Conservation (phyloP, 2,797 vertebrate genomes). For the Enteromius thamalakanensis region DNA sequence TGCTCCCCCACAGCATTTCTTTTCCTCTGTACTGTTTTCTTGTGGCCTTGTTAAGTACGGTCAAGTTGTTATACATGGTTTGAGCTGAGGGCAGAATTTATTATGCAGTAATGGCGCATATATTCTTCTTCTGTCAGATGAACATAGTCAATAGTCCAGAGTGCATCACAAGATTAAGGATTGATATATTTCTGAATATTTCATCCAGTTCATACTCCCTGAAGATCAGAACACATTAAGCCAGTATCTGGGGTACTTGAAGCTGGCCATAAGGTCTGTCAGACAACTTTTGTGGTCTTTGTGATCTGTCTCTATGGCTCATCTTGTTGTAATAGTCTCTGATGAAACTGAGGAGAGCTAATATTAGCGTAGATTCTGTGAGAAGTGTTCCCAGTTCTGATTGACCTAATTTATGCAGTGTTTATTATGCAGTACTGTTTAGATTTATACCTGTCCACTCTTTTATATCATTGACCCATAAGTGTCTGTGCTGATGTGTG, state of each 20-base stretch:
- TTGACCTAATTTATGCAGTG: not conserved
- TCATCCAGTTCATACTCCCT: not conserved
- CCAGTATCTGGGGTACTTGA: not conserved
- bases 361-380: not conserved
- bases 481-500: not conserved
- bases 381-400: not conserved
- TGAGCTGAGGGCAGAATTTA: slow-evolving; percentile 20
- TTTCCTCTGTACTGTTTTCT: not conserved
- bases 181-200: not conserved
- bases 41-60: slow-evolving; percentile 19
- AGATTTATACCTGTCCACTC: not conserved
- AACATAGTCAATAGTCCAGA: not conserved
- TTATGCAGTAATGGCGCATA: not conserved
- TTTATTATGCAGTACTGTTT: not conserved
- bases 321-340: not conserved
- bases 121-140: not conserved
- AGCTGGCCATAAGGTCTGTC: not conserved
- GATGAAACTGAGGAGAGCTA: not conserved
- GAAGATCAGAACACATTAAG: not conserved
- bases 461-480: not conserved
- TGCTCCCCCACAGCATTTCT: not conserved
- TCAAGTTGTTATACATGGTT: not conserved
- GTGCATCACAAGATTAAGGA: not conserved
- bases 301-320: not conserved
- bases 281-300: too few species aligned